These are phyloP conservation scores for Encarsia formosa DNA, from an alignment of 2,888 invertebrate species.

Conservation along the genomic window DNA sequence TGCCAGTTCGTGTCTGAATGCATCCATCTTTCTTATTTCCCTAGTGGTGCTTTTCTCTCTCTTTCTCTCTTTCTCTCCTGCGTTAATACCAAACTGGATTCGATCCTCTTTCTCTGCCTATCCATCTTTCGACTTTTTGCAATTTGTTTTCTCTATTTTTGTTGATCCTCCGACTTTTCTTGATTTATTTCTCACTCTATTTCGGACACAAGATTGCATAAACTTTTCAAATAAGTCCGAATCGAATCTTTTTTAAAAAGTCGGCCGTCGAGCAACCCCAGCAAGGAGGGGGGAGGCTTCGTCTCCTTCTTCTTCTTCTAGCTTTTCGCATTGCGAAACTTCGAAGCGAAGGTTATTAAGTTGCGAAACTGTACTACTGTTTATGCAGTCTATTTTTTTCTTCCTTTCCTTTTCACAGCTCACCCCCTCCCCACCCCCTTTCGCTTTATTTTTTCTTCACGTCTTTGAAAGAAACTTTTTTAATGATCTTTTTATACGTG, in stretches of 20 bases:
- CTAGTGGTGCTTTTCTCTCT: background rate
- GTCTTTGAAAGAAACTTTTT: too few relatives aligned
- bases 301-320: background rate
- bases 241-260: slow-evolving; percentile 25
- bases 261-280: background rate
- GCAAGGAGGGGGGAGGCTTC: background rate
- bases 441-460: too few relatives aligned
- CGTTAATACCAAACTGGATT: slow-evolving; percentile 5
- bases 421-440: too few relatives aligned
- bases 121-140: slow-evolving; percentile 2
- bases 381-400: background rate
- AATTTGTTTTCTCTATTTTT: background rate
- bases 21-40: slow-evolving; percentile 16
- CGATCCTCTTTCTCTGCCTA: background rate
- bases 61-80: background rate
- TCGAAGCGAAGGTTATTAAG: slow-evolving; percentile 17
- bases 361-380: slow-evolving; percentile 1
- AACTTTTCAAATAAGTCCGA: slow-evolving; percentile 47
- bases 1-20: background rate
- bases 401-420: background rate
- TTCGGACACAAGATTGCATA: slow-evolving; percentile 38
- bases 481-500: too few relatives aligned
- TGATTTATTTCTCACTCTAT: slow-evolving; percentile 27
- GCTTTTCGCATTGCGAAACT: slow-evolving; percentile 20
- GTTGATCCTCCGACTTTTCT: slow-evolving; percentile 9